Conservation (phyloP, 2,797 vertebrate species). For the Pseudocheirus occidentalis region DNA sequence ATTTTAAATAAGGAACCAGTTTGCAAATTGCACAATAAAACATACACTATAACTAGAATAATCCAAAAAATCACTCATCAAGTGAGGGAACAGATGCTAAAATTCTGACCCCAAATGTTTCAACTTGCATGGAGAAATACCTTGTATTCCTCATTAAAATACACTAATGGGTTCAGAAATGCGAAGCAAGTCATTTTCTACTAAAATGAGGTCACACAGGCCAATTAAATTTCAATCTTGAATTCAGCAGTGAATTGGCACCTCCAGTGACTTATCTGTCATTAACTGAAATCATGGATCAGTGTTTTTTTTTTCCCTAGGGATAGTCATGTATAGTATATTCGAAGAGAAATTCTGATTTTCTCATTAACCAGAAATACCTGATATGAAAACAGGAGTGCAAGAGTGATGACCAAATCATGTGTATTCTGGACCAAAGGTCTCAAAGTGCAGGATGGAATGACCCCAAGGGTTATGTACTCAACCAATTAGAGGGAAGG, state of each 20-base stretch:
- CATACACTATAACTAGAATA: slow-evolving; percentile 8
- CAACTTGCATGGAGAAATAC: neutral
- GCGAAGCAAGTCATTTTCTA: neutral
- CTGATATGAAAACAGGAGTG: neutral
- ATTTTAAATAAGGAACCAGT: neutral
- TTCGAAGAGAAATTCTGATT: neutral
- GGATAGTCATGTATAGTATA: neutral
- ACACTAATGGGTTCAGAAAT: neutral
- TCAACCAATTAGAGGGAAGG: neutral
- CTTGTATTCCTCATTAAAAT: neutral
- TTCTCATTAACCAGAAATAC: neutral
- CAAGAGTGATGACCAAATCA: neutral
- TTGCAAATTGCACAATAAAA: neutral
- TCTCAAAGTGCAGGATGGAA: neutral
- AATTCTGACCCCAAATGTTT: neutral
- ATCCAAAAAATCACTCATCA: neutral
- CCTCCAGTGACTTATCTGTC: neutral
- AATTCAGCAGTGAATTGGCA: neutral
- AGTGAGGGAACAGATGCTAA: neutral
- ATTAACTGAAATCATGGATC: neutral
- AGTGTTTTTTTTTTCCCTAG: neutral
- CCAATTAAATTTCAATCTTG: slow-evolving; percentile 12
- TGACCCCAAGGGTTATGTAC: neutral
- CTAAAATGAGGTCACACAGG: neutral
- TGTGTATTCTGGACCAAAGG: neutral